Conservation (phyloP, 2,888 invertebrate genomes). For the Spodoptera picta region DNA sequence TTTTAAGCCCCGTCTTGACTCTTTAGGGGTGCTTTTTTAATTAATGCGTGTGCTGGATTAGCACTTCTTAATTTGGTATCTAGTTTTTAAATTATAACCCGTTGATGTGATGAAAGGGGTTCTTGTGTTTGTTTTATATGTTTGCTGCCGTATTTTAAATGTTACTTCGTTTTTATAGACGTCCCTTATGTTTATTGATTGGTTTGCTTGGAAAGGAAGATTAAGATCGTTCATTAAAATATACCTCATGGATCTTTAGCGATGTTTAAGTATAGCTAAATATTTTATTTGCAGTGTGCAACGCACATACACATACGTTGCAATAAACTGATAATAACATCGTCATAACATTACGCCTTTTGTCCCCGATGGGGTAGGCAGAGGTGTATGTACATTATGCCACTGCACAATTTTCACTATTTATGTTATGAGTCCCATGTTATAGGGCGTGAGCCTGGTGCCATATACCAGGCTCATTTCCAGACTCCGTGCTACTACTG, state of each 20-base stretch:
- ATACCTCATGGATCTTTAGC: no score
- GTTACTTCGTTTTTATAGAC: slow-evolving; percentile 8
- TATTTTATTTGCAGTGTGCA: no score
- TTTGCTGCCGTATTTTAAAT: not conserved
- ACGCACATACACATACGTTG: slow-evolving; percentile 3
- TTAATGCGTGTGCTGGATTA: slow-evolving; percentile 72
- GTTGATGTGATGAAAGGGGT: slow-evolving; percentile 57
- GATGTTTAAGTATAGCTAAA: no score
- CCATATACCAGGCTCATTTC: no score
- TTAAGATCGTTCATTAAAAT: no score
- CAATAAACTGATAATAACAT: slow-evolving; percentile 6
- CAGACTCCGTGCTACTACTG: no score
- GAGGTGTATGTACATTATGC: no score
- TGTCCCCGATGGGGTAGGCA: no score
- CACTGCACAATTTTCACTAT: no score
- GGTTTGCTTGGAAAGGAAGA: not conserved
- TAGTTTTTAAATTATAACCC: slow-evolving; percentile 60
- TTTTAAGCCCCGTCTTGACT: slow-evolving; percentile 52
- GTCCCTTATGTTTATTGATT: not conserved
- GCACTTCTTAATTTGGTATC: slow-evolving; percentile 70
- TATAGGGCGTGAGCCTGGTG: no score
- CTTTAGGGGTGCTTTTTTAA: slow-evolving; percentile 60
- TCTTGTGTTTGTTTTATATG: slow-evolving; percentile 20
- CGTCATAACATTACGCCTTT: no score
- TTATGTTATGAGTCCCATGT: no score